Base-by-base conservation (phyloP, 1,140 invertebrate species). In the Lineus longissimus region DNA sequence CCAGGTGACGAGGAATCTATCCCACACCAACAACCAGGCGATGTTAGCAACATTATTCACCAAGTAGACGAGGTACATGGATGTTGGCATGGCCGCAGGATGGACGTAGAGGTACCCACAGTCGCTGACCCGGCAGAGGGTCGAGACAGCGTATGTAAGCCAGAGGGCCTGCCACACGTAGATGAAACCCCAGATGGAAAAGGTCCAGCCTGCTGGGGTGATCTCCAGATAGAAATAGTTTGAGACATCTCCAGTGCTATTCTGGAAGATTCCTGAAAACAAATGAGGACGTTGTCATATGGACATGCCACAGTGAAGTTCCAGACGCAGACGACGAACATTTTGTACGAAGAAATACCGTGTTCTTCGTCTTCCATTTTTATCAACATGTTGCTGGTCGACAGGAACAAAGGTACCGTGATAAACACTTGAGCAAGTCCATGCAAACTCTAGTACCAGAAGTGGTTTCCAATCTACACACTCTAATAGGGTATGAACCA, bases 161-260 rank as follows among this genome's bases (percentile, higher is more conserved):
- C 71, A 76, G 0, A 74, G 54, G 15, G 68, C 67, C 57, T 77
- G 70, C 75, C 75, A 78, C 9, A 68, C 59, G 62, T 78, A 78
- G 25, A 78, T 78, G 22, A 76, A 65, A 11, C 74, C 75, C 76
- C 76, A 78, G 27, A 77, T 76, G 41, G 70, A 70, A 66, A 78
- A 78, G 4, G 74, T 77, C 70, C 72, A 74, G 17, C 76, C 76
- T 9, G 76, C 71, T 15, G 71, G 71, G 22, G 71, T 71, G 25
- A 73, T 66, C 13, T 70, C 64, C 13, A 65, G 30, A 27, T 43
- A 29, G 55, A 64, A 64, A 13, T 61, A 33, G 55, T 70, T 55
- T 2, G 68, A 64, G 7, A 72, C 31, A 59, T 63, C 55, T 2
- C 64, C 65, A 13, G 64, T 69, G 6, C 29, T 54, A 22, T 67